Base-by-base conservation (phyloP, 1,140 invertebrate genomes). In the Neotoxoptera formosana region DNA sequence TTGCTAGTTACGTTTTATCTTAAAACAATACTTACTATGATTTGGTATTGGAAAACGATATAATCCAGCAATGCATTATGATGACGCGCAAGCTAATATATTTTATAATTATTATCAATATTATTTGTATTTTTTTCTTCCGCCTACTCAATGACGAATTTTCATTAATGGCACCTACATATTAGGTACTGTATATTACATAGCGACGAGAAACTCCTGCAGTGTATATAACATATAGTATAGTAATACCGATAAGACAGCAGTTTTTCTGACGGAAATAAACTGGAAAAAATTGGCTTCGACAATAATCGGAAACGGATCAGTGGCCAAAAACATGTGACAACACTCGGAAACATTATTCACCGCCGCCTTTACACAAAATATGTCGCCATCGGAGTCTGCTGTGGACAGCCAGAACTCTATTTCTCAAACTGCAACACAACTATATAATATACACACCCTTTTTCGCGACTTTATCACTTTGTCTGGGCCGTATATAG, bases 291-390 rank as follows among this genome's bases (percentile, higher is more conserved):
- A 30, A 30, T 91, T 67, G 56, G 89, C 56, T 60, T 67, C 36
- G 41, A 91, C 9, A n/a, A 60, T 30, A 45, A 67, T 60, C 56
- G 56, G 41, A 67, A 60, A 60, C 36, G 89, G 9, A 91, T 91
- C 89, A 41, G 53, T 36, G 89, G 41, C 89, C 53, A 91, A 60
- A n/a, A 60, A 41, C 17, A 60, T 41, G 89, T 91, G 56, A 41
- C 34, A 45, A 41, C 56, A n/a, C n/a, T 47, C 53, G 36, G 34
- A 41, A 21, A 45, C 36, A 67, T 91, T 67, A 91, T 91, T 91
- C 89, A 91, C 89, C 20, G 56, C 21, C n/a, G 48, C 25, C 34
- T n/a, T 36, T 34, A 56, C 23, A 87, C 30, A 45, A 47, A 87
- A 47, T 87, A 45, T n/a, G 84, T 47, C 84, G 23, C 84, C 83